Evolutionary conservation across 2,888 invertebrate genomes (phyloP).

Genomic region (Cryptophagus acutangulus): DNA sequence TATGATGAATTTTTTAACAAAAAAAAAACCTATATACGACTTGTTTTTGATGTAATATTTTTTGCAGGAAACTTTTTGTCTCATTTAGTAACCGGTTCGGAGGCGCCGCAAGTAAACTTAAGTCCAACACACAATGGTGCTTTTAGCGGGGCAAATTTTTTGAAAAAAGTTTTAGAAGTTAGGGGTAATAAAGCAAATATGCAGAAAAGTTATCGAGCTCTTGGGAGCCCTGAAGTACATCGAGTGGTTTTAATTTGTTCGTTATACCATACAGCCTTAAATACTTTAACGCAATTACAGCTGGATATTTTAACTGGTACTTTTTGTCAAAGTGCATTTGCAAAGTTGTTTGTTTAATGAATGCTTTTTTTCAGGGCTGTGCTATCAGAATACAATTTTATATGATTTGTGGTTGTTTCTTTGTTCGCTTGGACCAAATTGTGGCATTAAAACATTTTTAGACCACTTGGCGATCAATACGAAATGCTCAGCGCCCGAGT

Average conservation of each 20-base stretch:
- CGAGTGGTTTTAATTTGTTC: slow-evolving; percentile 83
- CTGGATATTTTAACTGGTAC: slow-evolving; percentile 90
- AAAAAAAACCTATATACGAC: too few species aligned
- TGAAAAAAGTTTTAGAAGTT: slow-evolving; percentile 58
- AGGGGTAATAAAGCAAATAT: slow-evolving; percentile 57
- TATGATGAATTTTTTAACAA: too few species aligned
- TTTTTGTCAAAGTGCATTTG: neutral
- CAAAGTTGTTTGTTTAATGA: neutral
- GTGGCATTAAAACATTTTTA: slow-evolving; percentile 83
- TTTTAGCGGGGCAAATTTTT: slow-evolving; percentile 51
- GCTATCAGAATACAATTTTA: slow-evolving; percentile 87
- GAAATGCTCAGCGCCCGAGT: slow-evolving; percentile 79
- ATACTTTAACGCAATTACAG: slow-evolving; percentile 84
- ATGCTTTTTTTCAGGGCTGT: slow-evolving; percentile 63
- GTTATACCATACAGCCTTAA: slow-evolving; percentile 86
- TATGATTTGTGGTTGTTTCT: slow-evolving; percentile 89
- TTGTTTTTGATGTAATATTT: too few species aligned
- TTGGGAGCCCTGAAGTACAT: slow-evolving; percentile 77
- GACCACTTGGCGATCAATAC: slow-evolving; percentile 78
- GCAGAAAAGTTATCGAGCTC: slow-evolving; percentile 64
- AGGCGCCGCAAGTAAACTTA: slow-evolving; percentile 39
- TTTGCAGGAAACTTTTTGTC: slow-evolving; percentile 46
- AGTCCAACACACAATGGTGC: slow-evolving; percentile 44
- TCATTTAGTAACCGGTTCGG: slow-evolving; percentile 28
- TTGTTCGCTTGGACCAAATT: slow-evolving; percentile 79